A percentile compares a stretch with the other conserved stretches of the same genome.
Conservation (phyloP, 2,113 vertebrate genomes). For the Nyctibius bracteatus region DNA sequence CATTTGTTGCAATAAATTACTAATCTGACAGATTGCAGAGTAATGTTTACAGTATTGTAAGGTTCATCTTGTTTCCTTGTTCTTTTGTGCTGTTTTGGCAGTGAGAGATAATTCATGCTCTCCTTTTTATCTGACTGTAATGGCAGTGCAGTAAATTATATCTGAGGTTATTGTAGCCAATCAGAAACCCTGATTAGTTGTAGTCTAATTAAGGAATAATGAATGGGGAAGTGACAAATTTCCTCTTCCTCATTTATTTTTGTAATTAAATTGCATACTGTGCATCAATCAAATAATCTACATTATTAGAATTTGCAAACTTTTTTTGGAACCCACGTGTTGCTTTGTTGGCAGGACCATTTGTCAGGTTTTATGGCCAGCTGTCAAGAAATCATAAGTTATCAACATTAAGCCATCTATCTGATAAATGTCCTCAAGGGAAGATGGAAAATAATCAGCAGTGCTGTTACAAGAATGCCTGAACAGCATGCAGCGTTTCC, state of each 20-base stretch:
- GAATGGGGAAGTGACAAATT: conserved; percentile 58
- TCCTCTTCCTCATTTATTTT: conserved; percentile 55
- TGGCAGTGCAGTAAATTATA: conserved; percentile 21
- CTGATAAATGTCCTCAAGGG: conserved; percentile 21
- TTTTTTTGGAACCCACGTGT: not conserved
- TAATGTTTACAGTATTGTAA: not conserved
- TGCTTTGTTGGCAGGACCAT: conserved; percentile 38
- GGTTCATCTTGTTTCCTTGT: not conserved
- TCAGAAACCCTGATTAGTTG: conserved; percentile 51
- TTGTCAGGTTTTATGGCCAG: conserved; percentile 47
- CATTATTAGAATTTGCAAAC: conserved; percentile 39
- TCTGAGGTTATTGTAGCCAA: conserved; percentile 40
- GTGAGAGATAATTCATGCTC: not conserved
- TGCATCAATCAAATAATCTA: conserved; percentile 57
- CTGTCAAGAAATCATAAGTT: conserved; percentile 49
- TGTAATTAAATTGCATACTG: conserved; percentile 53
- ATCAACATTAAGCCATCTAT: not conserved
- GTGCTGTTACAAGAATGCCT: not conserved
- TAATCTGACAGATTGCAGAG: conserved; percentile 4
- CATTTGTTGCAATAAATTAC: conserved; percentile 24
- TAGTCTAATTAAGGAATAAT: conserved; percentile 63
- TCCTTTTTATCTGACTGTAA: not conserved
- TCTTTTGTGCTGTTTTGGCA: conserved; percentile 1
- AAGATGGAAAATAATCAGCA: not conserved
- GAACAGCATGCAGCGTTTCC: not conserved